Percentiles rank a stretch among this genome's conserved stretches.
phyloP scores from a whole-genome alignment of 2,888 invertebrate genomes.

The Sphaerolaimus hirsutus region DNA sequence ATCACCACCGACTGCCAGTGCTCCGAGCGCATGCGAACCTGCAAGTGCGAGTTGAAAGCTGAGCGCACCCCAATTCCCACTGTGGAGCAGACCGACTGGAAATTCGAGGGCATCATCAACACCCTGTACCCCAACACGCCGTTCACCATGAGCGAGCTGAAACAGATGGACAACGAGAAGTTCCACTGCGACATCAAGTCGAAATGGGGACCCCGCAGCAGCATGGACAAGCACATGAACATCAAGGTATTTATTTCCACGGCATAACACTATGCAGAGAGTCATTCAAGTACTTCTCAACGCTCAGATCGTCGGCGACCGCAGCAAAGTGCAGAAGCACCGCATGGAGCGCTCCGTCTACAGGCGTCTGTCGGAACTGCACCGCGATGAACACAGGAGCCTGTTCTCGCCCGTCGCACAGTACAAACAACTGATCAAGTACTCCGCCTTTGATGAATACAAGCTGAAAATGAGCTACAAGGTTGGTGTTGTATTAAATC shows the following conservation, averaged over 20 bases:
- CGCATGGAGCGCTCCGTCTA: neutral
- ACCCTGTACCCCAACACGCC: slow-evolving; percentile 3
- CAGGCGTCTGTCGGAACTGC: neutral
- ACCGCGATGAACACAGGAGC: neutral
- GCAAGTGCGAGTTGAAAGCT: neutral
- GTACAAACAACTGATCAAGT: neutral
- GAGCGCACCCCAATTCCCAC: slow-evolving; percentile 1
- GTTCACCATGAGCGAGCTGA: neutral
- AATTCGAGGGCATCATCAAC: neutral
- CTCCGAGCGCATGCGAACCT: neutral
- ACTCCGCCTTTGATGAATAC: neutral
- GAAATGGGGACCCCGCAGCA: neutral
- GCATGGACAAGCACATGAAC: slow-evolving; percentile 7
- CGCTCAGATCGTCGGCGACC: slow-evolving; percentile 8
- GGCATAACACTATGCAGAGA: neutral
- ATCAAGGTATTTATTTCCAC: slow-evolving; percentile 5
- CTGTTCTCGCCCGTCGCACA: neutral
- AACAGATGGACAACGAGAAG: too few species aligned
- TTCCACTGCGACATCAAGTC: neutral
- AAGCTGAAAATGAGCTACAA: neutral
- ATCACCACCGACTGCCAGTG: neutral
- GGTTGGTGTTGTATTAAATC: too few species aligned
- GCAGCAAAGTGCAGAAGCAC: slow-evolving; percentile 1
- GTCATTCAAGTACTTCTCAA: neutral
- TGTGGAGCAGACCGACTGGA: neutral